A percentile compares a stretch with the other conserved stretches of the same genome.
Evolutionary conservation across 1,140 invertebrate species (phyloP).

Genomic region (Camponotus floridanus): DNA sequence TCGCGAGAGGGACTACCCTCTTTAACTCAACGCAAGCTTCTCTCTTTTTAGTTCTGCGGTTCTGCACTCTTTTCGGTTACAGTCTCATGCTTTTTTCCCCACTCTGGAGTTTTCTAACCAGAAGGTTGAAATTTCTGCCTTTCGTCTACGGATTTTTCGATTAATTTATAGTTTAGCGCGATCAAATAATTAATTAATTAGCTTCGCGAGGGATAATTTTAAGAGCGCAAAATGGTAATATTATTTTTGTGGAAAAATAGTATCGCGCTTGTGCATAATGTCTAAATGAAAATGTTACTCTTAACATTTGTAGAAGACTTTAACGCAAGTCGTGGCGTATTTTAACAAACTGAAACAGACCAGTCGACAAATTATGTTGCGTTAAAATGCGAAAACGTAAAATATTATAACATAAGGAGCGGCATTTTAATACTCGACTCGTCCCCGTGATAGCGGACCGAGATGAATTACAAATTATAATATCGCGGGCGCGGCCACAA

Average conservation of each 20-base stretch:
- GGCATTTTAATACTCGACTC: slow-evolving; percentile 1
- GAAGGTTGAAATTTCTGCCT: neutral
- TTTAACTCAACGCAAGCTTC: neutral
- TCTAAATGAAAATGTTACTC: neutral
- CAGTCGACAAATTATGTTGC: neutral
- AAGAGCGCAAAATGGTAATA: neutral
- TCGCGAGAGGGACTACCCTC: neutral
- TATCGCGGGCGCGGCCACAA: neutral
- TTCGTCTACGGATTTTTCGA: neutral
- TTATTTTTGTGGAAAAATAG: neutral
- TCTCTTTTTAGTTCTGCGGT: too few species aligned
- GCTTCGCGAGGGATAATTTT: neutral
- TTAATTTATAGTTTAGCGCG: neutral
- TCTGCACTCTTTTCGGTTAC: neutral
- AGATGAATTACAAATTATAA: slow-evolving; percentile 45
- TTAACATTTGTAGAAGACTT: neutral
- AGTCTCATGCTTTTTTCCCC: neutral
- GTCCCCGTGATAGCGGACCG: neutral
- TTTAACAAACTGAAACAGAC: slow-evolving; percentile 6
- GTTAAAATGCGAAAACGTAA: neutral
- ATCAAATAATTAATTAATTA: slow-evolving; percentile 10
- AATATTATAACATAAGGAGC: slow-evolving; percentile 20
- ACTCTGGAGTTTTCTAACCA: neutral
- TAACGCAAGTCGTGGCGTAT: neutral
- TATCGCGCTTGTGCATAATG: neutral